A percentile compares a stretch with the other conserved stretches of the same genome.
Conservation (phyloP, 1,140 invertebrate genomes). For the Cotesia glomerata region DNA sequence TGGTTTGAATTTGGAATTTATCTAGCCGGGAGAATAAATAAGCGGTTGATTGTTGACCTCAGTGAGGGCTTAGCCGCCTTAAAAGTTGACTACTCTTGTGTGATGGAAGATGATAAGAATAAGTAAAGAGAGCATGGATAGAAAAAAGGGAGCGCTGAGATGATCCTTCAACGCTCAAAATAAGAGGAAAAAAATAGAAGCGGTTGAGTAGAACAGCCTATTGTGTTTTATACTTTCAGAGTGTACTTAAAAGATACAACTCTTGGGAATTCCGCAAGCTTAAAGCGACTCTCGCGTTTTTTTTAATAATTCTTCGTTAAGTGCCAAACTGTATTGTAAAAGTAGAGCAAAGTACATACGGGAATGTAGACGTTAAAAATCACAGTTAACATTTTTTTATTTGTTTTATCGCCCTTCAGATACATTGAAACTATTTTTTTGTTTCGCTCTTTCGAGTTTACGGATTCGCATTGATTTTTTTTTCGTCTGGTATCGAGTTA, state of each 20-base stretch:
- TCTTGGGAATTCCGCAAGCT: slow-evolving; percentile 8
- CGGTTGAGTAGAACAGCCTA: slow-evolving; percentile 10
- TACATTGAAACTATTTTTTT: slow-evolving; percentile 4
- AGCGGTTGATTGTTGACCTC: slow-evolving; percentile 1
- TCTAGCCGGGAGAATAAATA: background rate
- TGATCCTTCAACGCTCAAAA: slow-evolving; percentile 7
- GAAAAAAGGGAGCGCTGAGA: background rate
- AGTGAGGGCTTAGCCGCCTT: background rate
- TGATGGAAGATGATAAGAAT: background rate
- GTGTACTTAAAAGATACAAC: slow-evolving; percentile 6
- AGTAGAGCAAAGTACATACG: background rate
- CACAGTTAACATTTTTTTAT: background rate
- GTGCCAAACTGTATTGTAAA: background rate
- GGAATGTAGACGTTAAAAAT: no score
- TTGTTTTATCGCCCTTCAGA: background rate
- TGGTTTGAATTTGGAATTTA: background rate
- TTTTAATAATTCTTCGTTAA: background rate
- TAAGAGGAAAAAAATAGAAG: slow-evolving; percentile 10
- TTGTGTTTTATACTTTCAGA: slow-evolving; percentile 2
- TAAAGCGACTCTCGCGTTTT: slow-evolving; percentile 4
- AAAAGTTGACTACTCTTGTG: background rate
- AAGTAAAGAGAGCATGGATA: background rate
- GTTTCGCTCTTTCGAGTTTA: no score
- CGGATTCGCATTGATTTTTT: no score
- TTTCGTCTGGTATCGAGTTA: no score